Evolutionary conservation across 2,888 invertebrate genomes (phyloP), one percentile per base, ranked within the genome.

Genomic region (Tromatobia lineatoria): DNA sequence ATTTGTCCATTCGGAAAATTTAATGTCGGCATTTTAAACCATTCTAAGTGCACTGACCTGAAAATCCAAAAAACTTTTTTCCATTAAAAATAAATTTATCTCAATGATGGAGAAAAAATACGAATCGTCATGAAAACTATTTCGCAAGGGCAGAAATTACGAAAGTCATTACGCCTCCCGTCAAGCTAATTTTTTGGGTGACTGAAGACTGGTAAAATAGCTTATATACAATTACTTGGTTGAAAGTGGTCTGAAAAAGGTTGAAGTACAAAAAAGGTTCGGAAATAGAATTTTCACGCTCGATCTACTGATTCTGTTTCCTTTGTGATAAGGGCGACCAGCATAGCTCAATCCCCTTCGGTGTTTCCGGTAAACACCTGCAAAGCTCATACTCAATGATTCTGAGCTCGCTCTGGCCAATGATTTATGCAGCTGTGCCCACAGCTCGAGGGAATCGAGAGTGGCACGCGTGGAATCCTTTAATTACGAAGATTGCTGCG

Each of bases 401-500:
- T 64, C 34, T 18, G 10, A 64, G 38, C 42, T 38, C 64, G 38
- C 50, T 2, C 57, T 23, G 71, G 20, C 29, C 71, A 71, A 57
- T 57, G 71, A 45, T 42, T 42, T 71, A 71, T 71, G 59, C 71
- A 71, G 38, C 64, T 2, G 18, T 18, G 64, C 34, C 64, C 38
- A 42, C 25, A 59, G 29, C 57, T 25, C 25, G 71, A 23, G 71
- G 25, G 57, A 73, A 59, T 57, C 59, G 73, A 73, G 73, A 73
- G 25, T 42, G 82, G 85, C 79, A 85, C 85, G 85, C 79, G 74
- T 73, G 85, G 85, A 85, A 85, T 85, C 85, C 85, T 82, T 80
- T 85, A 85, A 85, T 85, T 85, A 85, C 85, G 82, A 85, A 85
- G 80, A 85, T 85, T 82, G 85, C 85, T 38, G 38, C 64, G 42